Conservation (phyloP, 2,113 vertebrate species). For the Sinocyclocheilus anophthalmus region DNA sequence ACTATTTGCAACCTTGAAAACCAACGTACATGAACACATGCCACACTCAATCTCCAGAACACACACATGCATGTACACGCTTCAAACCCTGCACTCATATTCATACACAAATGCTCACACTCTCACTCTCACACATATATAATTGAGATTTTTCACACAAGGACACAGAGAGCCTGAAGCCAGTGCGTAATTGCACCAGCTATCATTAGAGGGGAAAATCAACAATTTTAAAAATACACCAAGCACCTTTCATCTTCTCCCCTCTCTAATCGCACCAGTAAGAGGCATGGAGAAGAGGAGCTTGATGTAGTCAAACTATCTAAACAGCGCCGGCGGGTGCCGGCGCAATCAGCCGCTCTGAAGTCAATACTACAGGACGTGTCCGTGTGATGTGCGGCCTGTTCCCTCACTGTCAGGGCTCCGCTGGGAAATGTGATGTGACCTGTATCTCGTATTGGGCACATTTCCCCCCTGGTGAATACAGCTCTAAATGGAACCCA, state of each 20-base stretch:
- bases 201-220: slow-evolving; percentile 80
- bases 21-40: slow-evolving; percentile 50
- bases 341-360: slow-evolving; percentile 70
- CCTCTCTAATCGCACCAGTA: slow-evolving; percentile 74
- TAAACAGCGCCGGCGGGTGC: slow-evolving; percentile 76
- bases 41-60: slow-evolving; percentile 24
- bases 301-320: slow-evolving; percentile 78
- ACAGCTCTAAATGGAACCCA: slow-evolving; percentile 65
- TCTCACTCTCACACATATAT: slow-evolving; percentile 55
- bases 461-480: slow-evolving; percentile 65
- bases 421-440: slow-evolving; percentile 70
- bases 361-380: slow-evolving; percentile 74
- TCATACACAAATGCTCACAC: slow-evolving; percentile 58
- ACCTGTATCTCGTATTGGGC: slow-evolving; percentile 58
- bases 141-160: slow-evolving; percentile 75
- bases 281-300: slow-evolving; percentile 73
- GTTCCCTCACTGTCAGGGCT: slow-evolving; percentile 60
- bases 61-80: slow-evolving; percentile 30
- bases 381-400: slow-evolving; percentile 65
- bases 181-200: slow-evolving; percentile 77
- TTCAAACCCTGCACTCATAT: slow-evolving; percentile 40
- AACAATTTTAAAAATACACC: slow-evolving; percentile 81
- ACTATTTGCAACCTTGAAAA: slow-evolving; percentile 57
- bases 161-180: slow-evolving; percentile 76
- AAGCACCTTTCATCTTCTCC: slow-evolving; percentile 78